Conservation (phyloP, 2,888 invertebrate genomes). For the Microplitis manilae region DNA sequence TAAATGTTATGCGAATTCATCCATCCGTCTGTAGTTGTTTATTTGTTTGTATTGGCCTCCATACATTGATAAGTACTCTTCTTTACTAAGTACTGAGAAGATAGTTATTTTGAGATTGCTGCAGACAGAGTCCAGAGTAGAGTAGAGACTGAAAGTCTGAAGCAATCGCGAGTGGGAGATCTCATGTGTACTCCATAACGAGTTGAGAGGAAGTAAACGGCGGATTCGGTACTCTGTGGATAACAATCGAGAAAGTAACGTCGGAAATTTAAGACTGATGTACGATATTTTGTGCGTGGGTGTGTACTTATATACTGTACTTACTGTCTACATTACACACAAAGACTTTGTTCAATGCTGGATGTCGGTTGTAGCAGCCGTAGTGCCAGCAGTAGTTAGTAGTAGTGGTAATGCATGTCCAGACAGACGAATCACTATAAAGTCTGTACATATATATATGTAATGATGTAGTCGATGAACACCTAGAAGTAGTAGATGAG, state of each 20-base stretch:
- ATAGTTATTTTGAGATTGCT: neutral
- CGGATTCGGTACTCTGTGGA: slow-evolving; percentile 6
- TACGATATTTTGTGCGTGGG: slow-evolving; percentile 18
- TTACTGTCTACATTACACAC: slow-evolving; percentile 4
- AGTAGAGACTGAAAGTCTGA: neutral
- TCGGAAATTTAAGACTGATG: slow-evolving; percentile 9
- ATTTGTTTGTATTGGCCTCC: neutral
- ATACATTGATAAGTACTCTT: neutral
- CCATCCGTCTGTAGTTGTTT: neutral
- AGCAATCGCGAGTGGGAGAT: slow-evolving; percentile 16
- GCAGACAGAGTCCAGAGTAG: slow-evolving; percentile 3
- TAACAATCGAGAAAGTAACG: slow-evolving; percentile 21
- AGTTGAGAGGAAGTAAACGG: slow-evolving; percentile 11
- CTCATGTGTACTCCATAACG: slow-evolving; percentile 16
- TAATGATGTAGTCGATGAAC: slow-evolving; percentile 43
- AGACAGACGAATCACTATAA: slow-evolving; percentile 14
- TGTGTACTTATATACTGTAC: slow-evolving; percentile 8
- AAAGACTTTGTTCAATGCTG: slow-evolving; percentile 6
- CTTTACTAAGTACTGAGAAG: neutral
- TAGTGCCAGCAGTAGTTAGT: neutral
- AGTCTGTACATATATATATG: neutral
- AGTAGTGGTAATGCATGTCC: slow-evolving; percentile 5
- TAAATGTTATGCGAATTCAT: neutral
- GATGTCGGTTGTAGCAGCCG: neutral
- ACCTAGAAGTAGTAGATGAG: slow-evolving; percentile 68